Percentiles rank a stretch among this genome's conserved stretches.
These are phyloP conservation scores for Danio choprae DNA, from an alignment of 2,797 vertebrate genomes.

Conservation along the genomic window DNA sequence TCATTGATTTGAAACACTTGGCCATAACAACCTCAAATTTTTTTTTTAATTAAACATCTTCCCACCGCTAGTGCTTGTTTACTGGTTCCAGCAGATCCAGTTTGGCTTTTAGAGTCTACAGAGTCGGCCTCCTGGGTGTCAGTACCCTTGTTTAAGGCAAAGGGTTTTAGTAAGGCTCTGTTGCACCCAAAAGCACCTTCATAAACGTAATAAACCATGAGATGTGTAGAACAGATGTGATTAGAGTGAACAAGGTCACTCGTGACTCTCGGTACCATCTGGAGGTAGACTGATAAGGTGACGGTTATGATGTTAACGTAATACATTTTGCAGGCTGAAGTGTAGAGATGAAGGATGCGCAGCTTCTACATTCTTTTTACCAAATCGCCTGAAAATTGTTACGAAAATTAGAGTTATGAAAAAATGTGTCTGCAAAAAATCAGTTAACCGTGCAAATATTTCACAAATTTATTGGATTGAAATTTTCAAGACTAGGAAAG, in stretches of 20 bases:
- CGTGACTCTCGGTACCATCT: background rate
- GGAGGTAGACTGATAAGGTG: constrained; percentile 45
- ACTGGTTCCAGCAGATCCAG: background rate
- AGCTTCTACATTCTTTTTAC: background rate
- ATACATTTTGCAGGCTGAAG: background rate
- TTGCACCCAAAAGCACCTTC: constrained; percentile 33
- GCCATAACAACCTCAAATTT: constrained; percentile 17
- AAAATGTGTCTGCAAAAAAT: too few relatives aligned
- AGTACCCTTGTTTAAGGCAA: constrained; percentile 65
- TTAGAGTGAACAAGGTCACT: background rate
- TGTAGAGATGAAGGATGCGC: background rate
- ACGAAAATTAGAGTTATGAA: too few relatives aligned
- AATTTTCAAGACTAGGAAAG: too few relatives aligned
- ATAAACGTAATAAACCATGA: background rate
- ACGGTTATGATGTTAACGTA: background rate
- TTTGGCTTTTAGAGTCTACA: constrained; percentile 29
- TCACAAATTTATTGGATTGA: too few relatives aligned
- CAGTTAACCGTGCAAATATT: too few relatives aligned
- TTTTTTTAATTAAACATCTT: background rate
- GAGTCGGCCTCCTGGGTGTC: constrained; percentile 8
- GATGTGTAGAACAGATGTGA: background rate
- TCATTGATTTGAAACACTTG: constrained; percentile 28
- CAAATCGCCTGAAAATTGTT: too few relatives aligned
- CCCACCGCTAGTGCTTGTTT: background rate
- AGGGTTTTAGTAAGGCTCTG: constrained; percentile 59